These are phyloP conservation scores for Characodon lateralis DNA, from an alignment of 2,797 vertebrate species.

Conservation along the genomic window DNA sequence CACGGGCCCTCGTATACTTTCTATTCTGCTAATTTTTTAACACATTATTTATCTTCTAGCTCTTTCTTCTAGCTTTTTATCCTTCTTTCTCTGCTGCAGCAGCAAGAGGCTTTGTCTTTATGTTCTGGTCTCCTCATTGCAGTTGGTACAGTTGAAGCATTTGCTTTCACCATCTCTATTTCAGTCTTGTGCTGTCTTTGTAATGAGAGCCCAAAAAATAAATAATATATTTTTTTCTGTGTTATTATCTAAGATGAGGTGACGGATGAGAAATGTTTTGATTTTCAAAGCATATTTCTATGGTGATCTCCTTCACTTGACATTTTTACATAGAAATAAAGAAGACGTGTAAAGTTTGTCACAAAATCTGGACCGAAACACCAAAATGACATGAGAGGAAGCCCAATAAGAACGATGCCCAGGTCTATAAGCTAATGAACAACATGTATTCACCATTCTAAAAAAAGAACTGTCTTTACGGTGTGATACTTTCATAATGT, in stretches of 20 bases:
- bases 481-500: constrained; percentile 70
- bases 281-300: neutral
- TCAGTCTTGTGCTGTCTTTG: constrained; percentile 46
- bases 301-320: neutral
- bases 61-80: constrained; percentile 21
- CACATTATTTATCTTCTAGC: constrained; percentile 13
- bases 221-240: constrained; percentile 36
- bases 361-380: neutral
- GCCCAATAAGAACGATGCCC: constrained; percentile 21
- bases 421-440: constrained; percentile 49
- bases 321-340: neutral
- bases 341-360: neutral
- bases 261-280: neutral
- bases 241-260: constrained; percentile 51
- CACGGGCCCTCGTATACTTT: too few relatives aligned
- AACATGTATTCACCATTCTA: constrained; percentile 42
- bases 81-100: constrained; percentile 16
- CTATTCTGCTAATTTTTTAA: neutral
- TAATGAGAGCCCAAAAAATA: constrained; percentile 36
- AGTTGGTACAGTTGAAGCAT: constrained; percentile 51
- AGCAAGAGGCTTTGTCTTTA: constrained; percentile 45
- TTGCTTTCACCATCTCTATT: constrained; percentile 20
- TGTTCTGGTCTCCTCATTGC: constrained; percentile 54
- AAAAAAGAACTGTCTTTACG: constrained; percentile 43
- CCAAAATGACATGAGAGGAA: neutral